Percentiles rank a stretch among this genome's conserved stretches.
Conservation (phyloP, 2,113 vertebrate genomes). For the Microtus ochrogaster region DNA sequence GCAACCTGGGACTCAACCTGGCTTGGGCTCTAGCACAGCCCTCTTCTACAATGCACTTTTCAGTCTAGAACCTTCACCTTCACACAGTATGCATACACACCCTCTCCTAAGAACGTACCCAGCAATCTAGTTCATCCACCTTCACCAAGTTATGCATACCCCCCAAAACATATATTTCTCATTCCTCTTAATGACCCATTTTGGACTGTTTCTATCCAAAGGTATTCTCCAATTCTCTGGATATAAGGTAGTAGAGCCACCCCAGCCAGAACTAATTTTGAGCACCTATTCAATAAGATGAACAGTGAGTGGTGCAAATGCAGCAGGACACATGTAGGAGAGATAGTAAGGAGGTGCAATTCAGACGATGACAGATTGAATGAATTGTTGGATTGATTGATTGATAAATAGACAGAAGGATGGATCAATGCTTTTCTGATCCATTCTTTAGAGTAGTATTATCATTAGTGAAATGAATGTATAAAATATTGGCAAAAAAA, state of each 20-base stretch:
- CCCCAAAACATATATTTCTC: neutral
- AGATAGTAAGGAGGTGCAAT: neutral
- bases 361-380: neutral
- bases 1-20: neutral
- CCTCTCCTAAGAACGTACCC: neutral
- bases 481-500: neutral
- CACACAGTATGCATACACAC: neutral
- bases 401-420: neutral
- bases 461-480: slow-evolving; percentile 4
- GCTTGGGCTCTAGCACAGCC: neutral
- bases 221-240: neutral
- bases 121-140: too few species aligned
- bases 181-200: too few species aligned
- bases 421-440: neutral
- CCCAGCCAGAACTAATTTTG: neutral
- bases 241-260: too few species aligned
- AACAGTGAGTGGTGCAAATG: neutral
- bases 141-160: neutral
- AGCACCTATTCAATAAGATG: neutral
- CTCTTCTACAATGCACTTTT: too few species aligned
- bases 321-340: neutral
- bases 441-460: neutral
- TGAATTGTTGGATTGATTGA: neutral
- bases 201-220: neutral
- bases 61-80: neutral